These are phyloP conservation scores for Donacobius atricapilla DNA, from an alignment of 2,113 vertebrate genomes.

Conservation along the genomic window DNA sequence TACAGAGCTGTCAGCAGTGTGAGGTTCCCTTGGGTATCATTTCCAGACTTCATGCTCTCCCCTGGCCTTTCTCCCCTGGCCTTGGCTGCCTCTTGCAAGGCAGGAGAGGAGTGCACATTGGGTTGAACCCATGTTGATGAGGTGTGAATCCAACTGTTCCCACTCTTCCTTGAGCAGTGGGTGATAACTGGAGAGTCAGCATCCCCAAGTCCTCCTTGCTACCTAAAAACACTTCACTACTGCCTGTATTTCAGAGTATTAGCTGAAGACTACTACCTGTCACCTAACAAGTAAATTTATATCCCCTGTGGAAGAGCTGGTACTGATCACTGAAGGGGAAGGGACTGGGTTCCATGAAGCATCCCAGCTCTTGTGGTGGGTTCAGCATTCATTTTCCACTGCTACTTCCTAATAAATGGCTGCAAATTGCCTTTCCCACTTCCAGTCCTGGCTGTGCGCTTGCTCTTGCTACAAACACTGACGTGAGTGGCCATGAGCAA, in stretches of 20 bases:
- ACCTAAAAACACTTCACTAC: background rate
- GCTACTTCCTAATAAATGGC: background rate
- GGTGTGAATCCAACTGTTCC: background rate
- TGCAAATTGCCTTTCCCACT: background rate
- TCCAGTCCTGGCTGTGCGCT: rapidly evolving
- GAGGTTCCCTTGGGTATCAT: rapidly evolving
- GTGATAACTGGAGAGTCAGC: background rate
- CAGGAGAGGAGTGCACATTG: background rate
- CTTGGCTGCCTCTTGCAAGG: background rate
- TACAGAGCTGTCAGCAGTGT: rapidly evolving
- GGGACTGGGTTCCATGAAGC: background rate
- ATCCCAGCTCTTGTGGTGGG: background rate
- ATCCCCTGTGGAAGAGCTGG: background rate
- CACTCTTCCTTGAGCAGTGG: background rate
- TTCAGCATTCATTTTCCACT: background rate
- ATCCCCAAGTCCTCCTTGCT: background rate
- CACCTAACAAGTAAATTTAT: background rate
- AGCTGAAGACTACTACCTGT: background rate
- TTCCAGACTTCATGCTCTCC: background rate
- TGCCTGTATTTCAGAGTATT: background rate
- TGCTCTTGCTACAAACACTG: background rate
- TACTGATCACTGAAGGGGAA: background rate
- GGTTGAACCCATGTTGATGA: background rate
- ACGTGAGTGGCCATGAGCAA: rapidly evolving
- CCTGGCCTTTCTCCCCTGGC: background rate